phyloP scores from a whole-genome alignment of 2,888 invertebrate genomes.

The Teleogryllus oceanicus region DNA sequence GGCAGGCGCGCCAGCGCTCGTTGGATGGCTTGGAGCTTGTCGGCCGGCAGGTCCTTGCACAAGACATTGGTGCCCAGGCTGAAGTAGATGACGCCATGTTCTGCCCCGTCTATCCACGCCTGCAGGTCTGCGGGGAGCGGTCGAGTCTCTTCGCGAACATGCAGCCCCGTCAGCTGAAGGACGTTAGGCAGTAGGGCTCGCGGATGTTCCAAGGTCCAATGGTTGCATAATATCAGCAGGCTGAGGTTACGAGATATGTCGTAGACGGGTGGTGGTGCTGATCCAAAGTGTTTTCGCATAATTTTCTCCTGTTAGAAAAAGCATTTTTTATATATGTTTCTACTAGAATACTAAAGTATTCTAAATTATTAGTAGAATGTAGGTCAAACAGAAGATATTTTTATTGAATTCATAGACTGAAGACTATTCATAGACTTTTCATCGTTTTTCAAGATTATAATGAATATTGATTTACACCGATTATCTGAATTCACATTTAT shows the following conservation, averaged over 20 bases:
- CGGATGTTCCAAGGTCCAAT: conserved; percentile 33
- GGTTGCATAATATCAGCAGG: conserved; percentile 37
- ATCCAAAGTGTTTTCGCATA: conserved; percentile 27
- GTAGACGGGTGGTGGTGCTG: background rate
- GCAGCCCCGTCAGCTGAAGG: conserved; percentile 39
- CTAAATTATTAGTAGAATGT: background rate
- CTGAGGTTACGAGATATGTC: conserved; percentile 35
- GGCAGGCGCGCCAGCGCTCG: too few relatives aligned
- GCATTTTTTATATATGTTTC: too few relatives aligned
- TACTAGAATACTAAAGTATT: too few relatives aligned
- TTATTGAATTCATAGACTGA: too few relatives aligned
- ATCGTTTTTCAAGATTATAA: too few relatives aligned
- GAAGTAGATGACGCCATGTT: conserved; percentile 47
- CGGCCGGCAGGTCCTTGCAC: too few relatives aligned
- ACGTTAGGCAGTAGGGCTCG: conserved; percentile 36
- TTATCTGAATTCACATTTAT: too few relatives aligned
- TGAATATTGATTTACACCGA: too few relatives aligned
- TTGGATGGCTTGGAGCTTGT: too few relatives aligned
- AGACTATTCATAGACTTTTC: too few relatives aligned
- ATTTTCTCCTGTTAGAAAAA: background rate
- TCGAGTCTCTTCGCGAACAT: conserved; percentile 37
- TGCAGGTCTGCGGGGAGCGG: conserved; percentile 44
- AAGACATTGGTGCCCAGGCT: too few relatives aligned
- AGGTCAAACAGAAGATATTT: too few relatives aligned
- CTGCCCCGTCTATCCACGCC: conserved; percentile 48